A percentile compares a stretch with the other conserved stretches of the same genome.
phyloP scores from a whole-genome alignment of 2,797 vertebrate genomes.

The Trematomus bernacchii region DNA sequence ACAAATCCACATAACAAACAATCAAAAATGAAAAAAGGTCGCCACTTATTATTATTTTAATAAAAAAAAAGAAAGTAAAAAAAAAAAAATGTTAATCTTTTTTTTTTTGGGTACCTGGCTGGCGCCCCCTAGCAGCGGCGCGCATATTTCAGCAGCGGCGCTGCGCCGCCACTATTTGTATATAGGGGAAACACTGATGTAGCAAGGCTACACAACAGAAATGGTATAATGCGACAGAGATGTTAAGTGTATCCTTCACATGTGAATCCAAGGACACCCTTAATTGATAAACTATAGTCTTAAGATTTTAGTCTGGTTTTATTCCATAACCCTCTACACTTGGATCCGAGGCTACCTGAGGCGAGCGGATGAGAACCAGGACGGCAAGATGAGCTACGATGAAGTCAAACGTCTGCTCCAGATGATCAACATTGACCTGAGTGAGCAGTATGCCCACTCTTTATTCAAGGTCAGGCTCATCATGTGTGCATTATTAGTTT shows the following conservation, averaged over 20 bases:
- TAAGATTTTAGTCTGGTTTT: not conserved
- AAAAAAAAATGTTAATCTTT: too few relatives aligned
- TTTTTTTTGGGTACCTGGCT: too few relatives aligned
- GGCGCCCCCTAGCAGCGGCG: too few relatives aligned
- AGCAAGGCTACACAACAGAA: not conserved
- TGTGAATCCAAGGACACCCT: not conserved
- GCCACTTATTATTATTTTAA: too few relatives aligned
- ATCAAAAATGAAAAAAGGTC: too few relatives aligned
- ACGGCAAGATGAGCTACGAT: slow-evolving; percentile 96
- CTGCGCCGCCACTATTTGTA: too few relatives aligned
- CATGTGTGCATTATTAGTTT: not conserved
- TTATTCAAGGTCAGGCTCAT: slow-evolving; percentile 91
- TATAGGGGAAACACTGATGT: too few relatives aligned
- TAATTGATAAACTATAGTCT: not conserved
- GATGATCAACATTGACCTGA: slow-evolving; percentile 97
- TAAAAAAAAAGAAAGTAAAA: too few relatives aligned
- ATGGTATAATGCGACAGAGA: not conserved
- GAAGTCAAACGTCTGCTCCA: slow-evolving; percentile 93
- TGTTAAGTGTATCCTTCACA: not conserved
- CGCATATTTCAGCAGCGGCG: too few relatives aligned
- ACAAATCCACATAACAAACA: too few relatives aligned
- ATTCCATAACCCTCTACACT: slow-evolving; percentile 85
- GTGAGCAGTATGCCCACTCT: slow-evolving; percentile 89
- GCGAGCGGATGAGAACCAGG: slow-evolving; percentile 92
- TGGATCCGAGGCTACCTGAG: slow-evolving; percentile 95